phyloP scores from a whole-genome alignment of 2,888 invertebrate species.

The Pammene aurita region DNA sequence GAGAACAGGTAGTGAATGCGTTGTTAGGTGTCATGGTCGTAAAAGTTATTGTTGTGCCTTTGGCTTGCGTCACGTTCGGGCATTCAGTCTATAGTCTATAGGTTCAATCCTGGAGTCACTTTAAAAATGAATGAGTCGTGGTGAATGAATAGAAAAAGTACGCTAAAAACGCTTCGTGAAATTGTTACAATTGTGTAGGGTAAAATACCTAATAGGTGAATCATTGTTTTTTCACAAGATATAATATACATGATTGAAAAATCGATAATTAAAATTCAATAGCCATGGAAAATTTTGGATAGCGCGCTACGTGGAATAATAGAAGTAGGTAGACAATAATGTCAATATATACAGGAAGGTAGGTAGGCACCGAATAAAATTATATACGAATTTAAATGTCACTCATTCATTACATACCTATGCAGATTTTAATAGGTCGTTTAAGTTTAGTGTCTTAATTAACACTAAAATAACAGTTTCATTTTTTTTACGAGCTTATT shows the following conservation, averaged over 20 bases:
- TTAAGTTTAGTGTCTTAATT: no score
- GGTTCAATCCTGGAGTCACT: constrained; percentile 6
- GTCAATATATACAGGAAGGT: no score
- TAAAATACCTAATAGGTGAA: constrained; percentile 3
- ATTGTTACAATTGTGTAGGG: constrained; percentile 12
- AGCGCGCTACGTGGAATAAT: no score
- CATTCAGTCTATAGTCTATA: constrained; percentile 4
- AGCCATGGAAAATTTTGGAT: no score
- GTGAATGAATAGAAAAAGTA: constrained; percentile 29
- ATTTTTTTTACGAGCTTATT: no score
- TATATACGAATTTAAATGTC: no score
- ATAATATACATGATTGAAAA: no score
- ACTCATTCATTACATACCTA: no score
- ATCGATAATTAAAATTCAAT: background rate
- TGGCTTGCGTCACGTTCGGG: constrained; percentile 36
- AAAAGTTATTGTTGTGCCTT: constrained; percentile 36
- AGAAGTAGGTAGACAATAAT: no score
- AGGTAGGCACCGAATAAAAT: no score
- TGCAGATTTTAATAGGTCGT: no score
- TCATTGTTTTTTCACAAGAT: background rate
- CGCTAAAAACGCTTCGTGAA: background rate
- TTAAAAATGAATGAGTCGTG: constrained; percentile 17
- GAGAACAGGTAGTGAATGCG: constrained; percentile 68
- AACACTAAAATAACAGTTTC: no score
- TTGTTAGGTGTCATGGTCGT: constrained; percentile 36